These are phyloP conservation scores for Alexandromys fortis DNA, from an alignment of 2,113 vertebrate species.

Conservation along the genomic window DNA sequence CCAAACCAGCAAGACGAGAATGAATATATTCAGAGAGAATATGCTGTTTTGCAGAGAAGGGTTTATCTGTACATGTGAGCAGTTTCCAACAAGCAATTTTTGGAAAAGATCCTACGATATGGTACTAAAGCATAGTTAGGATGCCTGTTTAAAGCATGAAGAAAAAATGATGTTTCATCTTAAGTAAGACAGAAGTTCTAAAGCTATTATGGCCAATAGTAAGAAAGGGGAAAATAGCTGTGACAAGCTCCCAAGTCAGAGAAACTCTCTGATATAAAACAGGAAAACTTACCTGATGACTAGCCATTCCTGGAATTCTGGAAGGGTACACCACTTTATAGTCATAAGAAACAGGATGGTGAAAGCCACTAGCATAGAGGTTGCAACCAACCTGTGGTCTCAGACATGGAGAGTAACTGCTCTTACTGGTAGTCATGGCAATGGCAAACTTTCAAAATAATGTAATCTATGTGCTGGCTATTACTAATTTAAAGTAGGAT, in stretches of 20 bases:
- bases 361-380: not conserved
- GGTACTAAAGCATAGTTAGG: not conserved
- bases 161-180: not conserved
- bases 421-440: not conserved
- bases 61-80: not conserved
- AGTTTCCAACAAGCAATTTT: not conserved
- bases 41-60: not conserved
- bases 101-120: not conserved
- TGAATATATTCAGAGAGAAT: not conserved
- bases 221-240: too few relatives aligned
- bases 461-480: not conserved
- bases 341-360: not conserved
- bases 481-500: not conserved
- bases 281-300: not conserved
- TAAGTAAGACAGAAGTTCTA: not conserved
- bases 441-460: not conserved
- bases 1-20: not conserved
- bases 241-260: too few relatives aligned
- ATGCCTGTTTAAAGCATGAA: not conserved
- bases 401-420: not conserved
- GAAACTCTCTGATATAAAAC: too few relatives aligned
- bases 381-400: not conserved
- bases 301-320: not conserved
- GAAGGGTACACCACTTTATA: not conserved
- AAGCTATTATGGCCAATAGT: not conserved